Percentiles rank a stretch among this genome's conserved stretches.
Evolutionary conservation across 2,113 vertebrate genomes (phyloP).

Genomic region (Pontoporia blainvillei): DNA sequence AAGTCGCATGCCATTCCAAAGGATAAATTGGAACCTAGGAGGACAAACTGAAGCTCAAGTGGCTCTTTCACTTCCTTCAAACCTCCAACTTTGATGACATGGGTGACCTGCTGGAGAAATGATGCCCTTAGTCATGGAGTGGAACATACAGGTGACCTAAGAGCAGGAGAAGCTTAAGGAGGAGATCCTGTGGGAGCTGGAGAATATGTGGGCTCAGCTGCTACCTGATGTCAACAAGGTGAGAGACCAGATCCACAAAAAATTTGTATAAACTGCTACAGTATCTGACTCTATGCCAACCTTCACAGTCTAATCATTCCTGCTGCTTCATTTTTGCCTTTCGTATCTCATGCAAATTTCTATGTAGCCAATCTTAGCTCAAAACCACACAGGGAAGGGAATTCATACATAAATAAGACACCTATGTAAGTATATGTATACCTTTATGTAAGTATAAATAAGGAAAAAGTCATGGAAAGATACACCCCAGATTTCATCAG

Average conservation of each 20-base stretch:
- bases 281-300: background rate
- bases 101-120: background rate
- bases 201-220: background rate
- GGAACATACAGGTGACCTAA: background rate
- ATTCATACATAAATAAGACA: background rate
- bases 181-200: background rate
- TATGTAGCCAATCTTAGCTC: background rate
- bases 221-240: background rate
- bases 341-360: background rate
- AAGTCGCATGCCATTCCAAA: background rate
- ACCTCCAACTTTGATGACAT: background rate
- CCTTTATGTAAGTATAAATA: background rate
- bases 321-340: constrained; percentile 15
- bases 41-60: background rate
- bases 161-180: background rate
- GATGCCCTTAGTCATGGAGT: background rate
- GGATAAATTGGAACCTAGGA: background rate
- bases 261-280: background rate
- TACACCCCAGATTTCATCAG: background rate
- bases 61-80: background rate
- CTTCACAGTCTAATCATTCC: background rate
- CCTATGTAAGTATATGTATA: background rate
- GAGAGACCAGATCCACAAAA: background rate
- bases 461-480: background rate
- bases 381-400: background rate